These are phyloP conservation scores for Psittacula derbiana DNA, from an alignment of 2,797 vertebrate species.

Conservation along the genomic window DNA sequence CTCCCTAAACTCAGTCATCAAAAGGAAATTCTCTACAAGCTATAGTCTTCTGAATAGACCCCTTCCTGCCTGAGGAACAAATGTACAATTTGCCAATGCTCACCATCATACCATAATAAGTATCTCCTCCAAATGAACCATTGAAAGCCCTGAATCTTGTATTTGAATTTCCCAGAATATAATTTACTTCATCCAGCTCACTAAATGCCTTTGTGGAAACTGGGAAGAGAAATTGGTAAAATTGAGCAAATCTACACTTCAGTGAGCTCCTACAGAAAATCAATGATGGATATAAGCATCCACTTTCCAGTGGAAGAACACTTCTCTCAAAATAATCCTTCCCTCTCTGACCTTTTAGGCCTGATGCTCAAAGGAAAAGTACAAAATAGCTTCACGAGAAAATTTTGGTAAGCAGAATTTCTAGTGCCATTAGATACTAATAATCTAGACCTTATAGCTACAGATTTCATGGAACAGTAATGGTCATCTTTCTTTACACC, in stretches of 20 bases:
- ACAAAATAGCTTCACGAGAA: not conserved
- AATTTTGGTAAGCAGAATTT: not conserved
- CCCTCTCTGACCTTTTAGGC: not conserved
- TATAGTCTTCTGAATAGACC: not conserved
- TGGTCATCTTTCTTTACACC: not conserved
- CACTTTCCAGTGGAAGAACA: not conserved
- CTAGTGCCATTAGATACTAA: not conserved
- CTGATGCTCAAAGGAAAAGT: not conserved
- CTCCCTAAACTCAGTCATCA: not conserved
- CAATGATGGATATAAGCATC: not conserved
- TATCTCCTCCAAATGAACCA: not conserved
- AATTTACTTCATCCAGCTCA: not conserved
- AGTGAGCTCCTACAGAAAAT: not conserved
- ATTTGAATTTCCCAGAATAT: not conserved
- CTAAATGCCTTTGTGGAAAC: not conserved
- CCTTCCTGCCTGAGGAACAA: not conserved
- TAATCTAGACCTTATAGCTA: not conserved
- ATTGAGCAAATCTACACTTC: not conserved
- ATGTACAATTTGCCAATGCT: not conserved
- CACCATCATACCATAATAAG: not conserved
- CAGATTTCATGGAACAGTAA: not conserved
- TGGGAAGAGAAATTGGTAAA: not conserved
- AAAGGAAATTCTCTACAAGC: not conserved
- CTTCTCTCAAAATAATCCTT: not conserved
- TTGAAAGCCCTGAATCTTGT: not conserved